These are phyloP conservation scores for Cirrhinus mrigala DNA, from an alignment of 2,797 vertebrate genomes.

Conservation along the genomic window DNA sequence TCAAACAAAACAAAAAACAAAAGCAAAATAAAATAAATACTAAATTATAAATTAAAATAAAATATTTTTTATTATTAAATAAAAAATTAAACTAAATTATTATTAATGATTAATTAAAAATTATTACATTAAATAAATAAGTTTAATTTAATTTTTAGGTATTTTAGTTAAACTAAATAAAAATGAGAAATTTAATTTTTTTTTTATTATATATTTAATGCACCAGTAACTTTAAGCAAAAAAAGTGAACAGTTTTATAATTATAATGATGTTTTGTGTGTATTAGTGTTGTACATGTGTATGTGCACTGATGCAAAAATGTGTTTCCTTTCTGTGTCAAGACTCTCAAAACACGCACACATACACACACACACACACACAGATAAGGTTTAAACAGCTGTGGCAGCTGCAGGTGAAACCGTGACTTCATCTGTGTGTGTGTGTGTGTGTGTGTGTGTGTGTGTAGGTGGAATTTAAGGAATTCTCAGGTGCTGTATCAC, in stretches of 20 bases:
- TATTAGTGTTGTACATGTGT: constrained; percentile 8
- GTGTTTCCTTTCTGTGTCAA: not conserved
- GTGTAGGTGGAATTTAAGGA: constrained; percentile 34
- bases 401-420: constrained; percentile 34
- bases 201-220: too few species aligned
- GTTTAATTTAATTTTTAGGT: not conserved
- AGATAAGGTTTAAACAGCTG: constrained; percentile 22
- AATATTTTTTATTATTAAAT: not conserved
- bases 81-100: not conserved
- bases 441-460: constrained; percentile 33
- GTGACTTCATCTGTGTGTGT: not conserved
- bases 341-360: not conserved
- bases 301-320: constrained; percentile 1
- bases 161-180: not conserved
- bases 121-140: too few species aligned
- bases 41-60: not conserved
- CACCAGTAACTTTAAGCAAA: not conserved
- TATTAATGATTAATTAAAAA: not conserved
- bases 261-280: not conserved
- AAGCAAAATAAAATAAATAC: not conserved
- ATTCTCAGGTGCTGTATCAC: constrained; percentile 49
- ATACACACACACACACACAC: not conserved
- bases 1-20: not conserved
- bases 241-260: not conserved
- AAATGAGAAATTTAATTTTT: not conserved